Evolutionary conservation across 1,140 invertebrate species (phyloP).

Genomic region (Anoplophora glabripennis): DNA sequence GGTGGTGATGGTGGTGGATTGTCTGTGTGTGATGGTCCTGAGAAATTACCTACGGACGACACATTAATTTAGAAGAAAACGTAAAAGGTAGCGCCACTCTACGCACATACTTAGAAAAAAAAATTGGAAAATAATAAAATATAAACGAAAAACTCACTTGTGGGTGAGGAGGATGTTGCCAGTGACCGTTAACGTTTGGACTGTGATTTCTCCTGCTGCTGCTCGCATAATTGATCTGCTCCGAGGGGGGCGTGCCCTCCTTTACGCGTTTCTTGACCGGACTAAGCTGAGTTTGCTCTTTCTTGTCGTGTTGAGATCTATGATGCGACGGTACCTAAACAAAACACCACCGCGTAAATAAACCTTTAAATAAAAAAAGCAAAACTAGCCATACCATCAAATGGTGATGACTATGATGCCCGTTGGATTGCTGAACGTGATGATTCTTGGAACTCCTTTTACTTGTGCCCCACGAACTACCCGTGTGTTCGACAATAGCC

Average conservation of each 20-base stretch:
- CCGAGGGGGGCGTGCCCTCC: slow-evolving; percentile 85
- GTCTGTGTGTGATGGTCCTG: slow-evolving; percentile 38
- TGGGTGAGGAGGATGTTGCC: slow-evolving; percentile 46
- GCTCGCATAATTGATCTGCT: slow-evolving; percentile 40
- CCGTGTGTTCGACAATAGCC: slow-evolving; percentile 57
- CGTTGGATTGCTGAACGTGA: slow-evolving; percentile 44
- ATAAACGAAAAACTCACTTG: slow-evolving; percentile 30
- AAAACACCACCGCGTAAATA: background rate
- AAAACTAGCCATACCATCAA: slow-evolving; percentile 44
- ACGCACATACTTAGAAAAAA: no score
- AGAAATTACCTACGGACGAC: slow-evolving; percentile 27
- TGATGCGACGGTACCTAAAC: slow-evolving; percentile 51
- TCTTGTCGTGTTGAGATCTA: slow-evolving; percentile 66
- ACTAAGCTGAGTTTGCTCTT: slow-evolving; percentile 87
- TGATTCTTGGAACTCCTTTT: slow-evolving; percentile 57
- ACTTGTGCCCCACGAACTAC: slow-evolving; percentile 47
- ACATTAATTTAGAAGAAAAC: no score
- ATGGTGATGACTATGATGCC: slow-evolving; percentile 47
- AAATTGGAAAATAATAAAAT: no score
- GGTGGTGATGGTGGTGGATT: slow-evolving; percentile 50
- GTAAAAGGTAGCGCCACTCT: no score
- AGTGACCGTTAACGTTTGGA: slow-evolving; percentile 42
- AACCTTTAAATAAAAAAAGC: background rate
- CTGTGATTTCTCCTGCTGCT: slow-evolving; percentile 50
- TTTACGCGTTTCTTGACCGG: slow-evolving; percentile 98